phyloP scores from a whole-genome alignment of 1,140 invertebrate genomes.

The Heliconius himera region DNA sequence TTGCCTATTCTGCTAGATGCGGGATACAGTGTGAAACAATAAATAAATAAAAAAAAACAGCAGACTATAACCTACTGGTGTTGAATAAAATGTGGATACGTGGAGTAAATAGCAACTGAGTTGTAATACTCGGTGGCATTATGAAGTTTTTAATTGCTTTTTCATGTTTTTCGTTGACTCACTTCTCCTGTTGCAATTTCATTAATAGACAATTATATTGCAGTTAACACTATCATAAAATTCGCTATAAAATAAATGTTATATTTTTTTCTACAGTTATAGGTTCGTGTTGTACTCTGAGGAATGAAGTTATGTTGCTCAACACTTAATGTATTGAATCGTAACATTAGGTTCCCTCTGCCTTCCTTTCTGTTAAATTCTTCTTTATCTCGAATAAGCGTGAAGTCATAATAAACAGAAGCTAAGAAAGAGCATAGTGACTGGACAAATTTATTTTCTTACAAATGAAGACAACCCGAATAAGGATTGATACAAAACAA shows the following conservation, averaged over 20 bases:
- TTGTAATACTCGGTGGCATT: slow-evolving; percentile 44
- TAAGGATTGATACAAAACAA: no score
- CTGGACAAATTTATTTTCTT: no score
- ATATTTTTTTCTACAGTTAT: background rate
- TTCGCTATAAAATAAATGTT: background rate
- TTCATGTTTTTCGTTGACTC: slow-evolving; percentile 47
- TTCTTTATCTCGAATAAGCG: no score
- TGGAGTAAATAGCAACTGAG: slow-evolving; percentile 25
- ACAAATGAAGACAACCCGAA: no score
- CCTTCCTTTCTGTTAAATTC: no score
- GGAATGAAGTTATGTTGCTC: no score
- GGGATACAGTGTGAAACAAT: background rate
- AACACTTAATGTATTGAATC: no score
- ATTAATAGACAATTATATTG: slow-evolving; percentile 38
- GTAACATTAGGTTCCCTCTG: no score
- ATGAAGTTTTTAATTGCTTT: slow-evolving; percentile 61
- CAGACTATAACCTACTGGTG: background rate
- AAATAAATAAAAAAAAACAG: background rate
- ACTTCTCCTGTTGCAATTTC: slow-evolving; percentile 33
- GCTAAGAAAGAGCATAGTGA: no score
- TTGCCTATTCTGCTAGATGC: background rate
- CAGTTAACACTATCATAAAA: background rate
- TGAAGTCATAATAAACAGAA: no score
- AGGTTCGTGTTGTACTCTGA: no score
- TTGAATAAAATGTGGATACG: slow-evolving; percentile 17